Evolutionary conservation across 2,797 vertebrate genomes (phyloP), one percentile per base, ranked within the genome.

Genomic region (Myotis myotis): DNA sequence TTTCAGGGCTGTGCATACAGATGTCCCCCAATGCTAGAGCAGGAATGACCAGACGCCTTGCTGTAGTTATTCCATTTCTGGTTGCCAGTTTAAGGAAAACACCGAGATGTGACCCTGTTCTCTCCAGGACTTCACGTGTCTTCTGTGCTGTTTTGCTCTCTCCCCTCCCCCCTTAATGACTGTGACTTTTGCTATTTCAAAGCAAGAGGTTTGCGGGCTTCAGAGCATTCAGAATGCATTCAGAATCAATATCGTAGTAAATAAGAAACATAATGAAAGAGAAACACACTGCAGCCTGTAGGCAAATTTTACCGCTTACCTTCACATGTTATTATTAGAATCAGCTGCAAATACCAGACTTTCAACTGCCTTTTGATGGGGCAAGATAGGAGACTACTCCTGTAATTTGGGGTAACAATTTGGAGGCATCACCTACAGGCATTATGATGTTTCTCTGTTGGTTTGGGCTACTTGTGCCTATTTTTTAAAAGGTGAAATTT

Each of bases 221-320:
- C 76, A 44, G 75, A 95, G 89, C 71, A 30, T 94, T 94, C 81
- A 28, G 91, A 95, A 97, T 97, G 89, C 71, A 30, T 94, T 95
- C 81, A 28, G 91, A 95, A 97, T 97, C 96, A 96, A 91, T 97
- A 97, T 82, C 22, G 0, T 86, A 84, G 75, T 89, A 97, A 97
- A 94, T 95, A 95, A 96, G 91, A 93, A 95, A 87, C 76, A 60
- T 91, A 93, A 96, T 94, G 92, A 93, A 94, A 96, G 94, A 80
- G 95, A 96, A 96, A 86, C 86, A 85, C 53, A 64, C 64, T 94
- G 36, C 53, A 84, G 87, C 62, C 95, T 70, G 64, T 83, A 76
- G 90, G 93, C 95, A 97, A 83, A 96, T 96, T 89, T 90, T 79
- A 84, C 91, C 19, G 0, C 76, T 96, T 96, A 93, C 90, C 87